A percentile compares a stretch with the other conserved stretches of the same genome.
phyloP scores from a whole-genome alignment of 2,797 vertebrate genomes.

The Manis pentadactyla region DNA sequence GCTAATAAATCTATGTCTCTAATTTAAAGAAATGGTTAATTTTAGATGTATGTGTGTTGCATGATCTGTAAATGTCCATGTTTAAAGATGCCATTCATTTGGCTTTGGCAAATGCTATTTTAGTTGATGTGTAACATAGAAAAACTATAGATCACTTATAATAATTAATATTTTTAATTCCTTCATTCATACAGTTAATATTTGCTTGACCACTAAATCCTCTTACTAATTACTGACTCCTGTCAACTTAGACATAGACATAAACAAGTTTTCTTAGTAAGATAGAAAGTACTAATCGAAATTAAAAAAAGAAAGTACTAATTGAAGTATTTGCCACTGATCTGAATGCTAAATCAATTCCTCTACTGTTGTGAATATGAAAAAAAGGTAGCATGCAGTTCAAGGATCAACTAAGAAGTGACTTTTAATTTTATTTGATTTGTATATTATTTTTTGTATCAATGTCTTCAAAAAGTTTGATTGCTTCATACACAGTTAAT shows the following conservation, averaged over 20 bases:
- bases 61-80: neutral
- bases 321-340: neutral
- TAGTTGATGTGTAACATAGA: constrained; percentile 27
- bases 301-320: neutral
- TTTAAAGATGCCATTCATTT: constrained; percentile 67
- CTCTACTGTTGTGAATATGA: neutral
- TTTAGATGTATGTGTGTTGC: neutral
- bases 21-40: neutral
- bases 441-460: neutral
- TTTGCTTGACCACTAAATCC: neutral
- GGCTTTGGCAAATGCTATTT: constrained; percentile 16
- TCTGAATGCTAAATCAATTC: neutral
- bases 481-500: neutral
- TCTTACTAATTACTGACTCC: neutral
- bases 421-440: neutral
- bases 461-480: neutral
- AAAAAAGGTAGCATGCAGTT: neutral
- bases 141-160: neutral
- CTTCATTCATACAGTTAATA: neutral
- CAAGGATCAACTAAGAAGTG: neutral
- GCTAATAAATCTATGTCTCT: neutral
- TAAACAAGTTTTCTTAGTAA: neutral
- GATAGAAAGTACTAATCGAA: neutral
- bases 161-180: constrained; percentile 40
- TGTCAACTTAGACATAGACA: neutral